Evolutionary conservation across 2,113 vertebrate genomes (phyloP).

Genomic region (Catharus minimus): DNA sequence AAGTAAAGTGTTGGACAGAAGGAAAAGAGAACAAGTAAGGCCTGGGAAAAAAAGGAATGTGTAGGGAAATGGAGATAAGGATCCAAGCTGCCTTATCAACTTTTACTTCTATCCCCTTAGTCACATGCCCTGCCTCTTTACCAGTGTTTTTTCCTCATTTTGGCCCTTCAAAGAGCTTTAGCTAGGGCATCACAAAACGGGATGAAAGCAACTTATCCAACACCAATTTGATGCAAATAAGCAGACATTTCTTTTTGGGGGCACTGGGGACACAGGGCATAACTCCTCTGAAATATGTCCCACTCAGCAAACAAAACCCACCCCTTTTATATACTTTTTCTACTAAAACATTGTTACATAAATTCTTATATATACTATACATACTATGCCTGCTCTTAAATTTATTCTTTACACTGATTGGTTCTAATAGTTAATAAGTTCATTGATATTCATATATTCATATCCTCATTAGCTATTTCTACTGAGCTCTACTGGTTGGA

Average conservation of each 20-base stretch:
- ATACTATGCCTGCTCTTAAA: rapidly evolving
- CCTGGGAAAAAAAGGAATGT: background rate
- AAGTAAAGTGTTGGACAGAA: background rate
- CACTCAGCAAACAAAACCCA: background rate
- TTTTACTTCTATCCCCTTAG: background rate
- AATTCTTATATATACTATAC: background rate
- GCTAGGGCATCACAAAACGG: rapidly evolving
- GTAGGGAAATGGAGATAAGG: background rate
- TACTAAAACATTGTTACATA: background rate
- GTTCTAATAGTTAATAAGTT: background rate
- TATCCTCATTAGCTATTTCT: background rate
- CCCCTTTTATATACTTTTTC: background rate
- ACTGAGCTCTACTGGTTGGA: background rate
- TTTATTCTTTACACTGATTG: background rate
- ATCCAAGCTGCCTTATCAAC: background rate
- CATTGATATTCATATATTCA: background rate
- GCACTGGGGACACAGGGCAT: rapidly evolving
- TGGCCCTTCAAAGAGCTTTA: background rate
- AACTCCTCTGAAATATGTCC: rapidly evolving
- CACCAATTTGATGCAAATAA: background rate
- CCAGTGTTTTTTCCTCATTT: background rate
- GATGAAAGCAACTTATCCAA: background rate
- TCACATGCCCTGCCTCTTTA: background rate
- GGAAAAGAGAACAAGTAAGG: background rate
- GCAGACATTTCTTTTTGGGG: background rate